Evolutionary conservation across 1,140 invertebrate species (phyloP).

Genomic region (Caerostris extrusa): DNA sequence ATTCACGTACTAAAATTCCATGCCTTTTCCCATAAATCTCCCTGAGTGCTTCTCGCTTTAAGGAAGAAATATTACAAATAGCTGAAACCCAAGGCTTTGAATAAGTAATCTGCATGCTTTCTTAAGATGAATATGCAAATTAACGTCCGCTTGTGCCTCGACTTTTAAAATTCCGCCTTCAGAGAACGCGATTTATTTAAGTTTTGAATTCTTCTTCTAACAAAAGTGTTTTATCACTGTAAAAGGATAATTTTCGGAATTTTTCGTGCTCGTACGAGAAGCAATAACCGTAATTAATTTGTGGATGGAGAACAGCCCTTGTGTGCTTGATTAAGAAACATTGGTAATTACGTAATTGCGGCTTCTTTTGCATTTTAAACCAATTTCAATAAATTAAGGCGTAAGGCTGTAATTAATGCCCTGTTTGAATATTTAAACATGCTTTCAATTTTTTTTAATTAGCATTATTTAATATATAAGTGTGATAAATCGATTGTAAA

Average conservation of each 20-base stretch:
- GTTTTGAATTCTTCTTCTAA: neutral
- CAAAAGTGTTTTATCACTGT: neutral
- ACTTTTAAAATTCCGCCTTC: neutral
- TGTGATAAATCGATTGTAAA: too few species aligned
- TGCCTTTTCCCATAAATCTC: neutral
- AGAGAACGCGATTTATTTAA: neutral
- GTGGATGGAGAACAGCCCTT: neutral
- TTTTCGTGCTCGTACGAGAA: too few species aligned
- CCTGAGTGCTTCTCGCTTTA: neutral
- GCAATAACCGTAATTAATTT: neutral
- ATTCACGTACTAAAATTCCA: neutral
- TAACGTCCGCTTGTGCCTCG: too few species aligned
- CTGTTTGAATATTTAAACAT: too few species aligned
- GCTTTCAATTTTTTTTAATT: too few species aligned
- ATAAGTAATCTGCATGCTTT: neutral
- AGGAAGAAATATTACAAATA: neutral
- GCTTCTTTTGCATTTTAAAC: too few species aligned
- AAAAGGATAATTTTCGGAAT: too few species aligned
- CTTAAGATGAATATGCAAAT: conserved; percentile 20
- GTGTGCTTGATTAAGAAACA: too few species aligned
- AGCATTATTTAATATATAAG: too few species aligned
- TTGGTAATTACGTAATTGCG: too few species aligned
- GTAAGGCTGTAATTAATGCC: too few species aligned
- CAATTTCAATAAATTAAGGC: too few species aligned
- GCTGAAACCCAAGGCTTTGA: neutral